Evolutionary conservation across 2,113 vertebrate species (phyloP).

Genomic region (Euleptes europaea): DNA sequence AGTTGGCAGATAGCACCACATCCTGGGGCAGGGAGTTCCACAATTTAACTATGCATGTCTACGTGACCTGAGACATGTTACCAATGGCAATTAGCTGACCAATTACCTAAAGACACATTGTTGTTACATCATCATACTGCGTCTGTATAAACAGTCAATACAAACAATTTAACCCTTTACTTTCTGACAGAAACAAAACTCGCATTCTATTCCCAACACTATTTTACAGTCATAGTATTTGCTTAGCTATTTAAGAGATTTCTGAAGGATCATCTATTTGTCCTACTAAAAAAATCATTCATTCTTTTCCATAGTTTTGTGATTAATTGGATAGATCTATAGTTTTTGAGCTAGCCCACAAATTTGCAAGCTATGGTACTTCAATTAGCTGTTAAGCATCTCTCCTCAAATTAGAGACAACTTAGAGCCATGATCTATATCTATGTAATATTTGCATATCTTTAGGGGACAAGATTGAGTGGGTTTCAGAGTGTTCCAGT

Average conservation of each 20-base stretch:
- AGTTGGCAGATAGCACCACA: no score
- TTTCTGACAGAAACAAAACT: no score
- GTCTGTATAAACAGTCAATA: no score
- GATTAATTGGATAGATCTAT: slow-evolving; percentile 4
- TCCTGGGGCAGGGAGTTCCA: no score
- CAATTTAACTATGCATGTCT: no score
- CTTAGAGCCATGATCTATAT: slow-evolving; percentile 62
- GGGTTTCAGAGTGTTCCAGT: slow-evolving; percentile 65
- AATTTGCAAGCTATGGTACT: slow-evolving; percentile 36
- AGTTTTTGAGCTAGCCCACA: slow-evolving; percentile 17
- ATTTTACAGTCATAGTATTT: neutral
- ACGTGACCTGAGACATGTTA: no score
- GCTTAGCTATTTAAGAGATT: neutral
- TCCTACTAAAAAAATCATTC: slow-evolving; percentile 4
- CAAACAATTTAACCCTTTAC: no score
- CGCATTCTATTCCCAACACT: neutral
- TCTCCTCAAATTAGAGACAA: slow-evolving; percentile 68
- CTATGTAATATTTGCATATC: slow-evolving; percentile 62
- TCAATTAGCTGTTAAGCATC: slow-evolving; percentile 72
- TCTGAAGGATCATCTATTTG: neutral
- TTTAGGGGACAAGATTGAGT: slow-evolving; percentile 62
- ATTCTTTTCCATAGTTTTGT: slow-evolving; percentile 13
- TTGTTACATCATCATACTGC: no score
- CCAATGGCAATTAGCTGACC: no score
- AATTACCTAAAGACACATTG: no score